Percentiles rank a stretch among this genome's conserved stretches.
phyloP scores from a whole-genome alignment of 2,797 vertebrate species.

The Todus mexicanus region DNA sequence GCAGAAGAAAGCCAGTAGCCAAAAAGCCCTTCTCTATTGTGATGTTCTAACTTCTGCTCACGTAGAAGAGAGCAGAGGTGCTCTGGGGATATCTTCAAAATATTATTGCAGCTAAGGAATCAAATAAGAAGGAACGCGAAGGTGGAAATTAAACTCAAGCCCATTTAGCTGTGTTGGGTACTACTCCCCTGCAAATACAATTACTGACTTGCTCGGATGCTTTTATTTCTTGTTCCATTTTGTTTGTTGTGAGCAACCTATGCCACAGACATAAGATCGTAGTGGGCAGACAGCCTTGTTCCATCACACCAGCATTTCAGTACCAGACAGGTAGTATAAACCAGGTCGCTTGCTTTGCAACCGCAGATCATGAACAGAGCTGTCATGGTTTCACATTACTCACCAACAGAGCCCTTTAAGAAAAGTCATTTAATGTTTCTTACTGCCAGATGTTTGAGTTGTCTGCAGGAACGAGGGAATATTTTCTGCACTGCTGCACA shows the following conservation, averaged over 20 bases:
- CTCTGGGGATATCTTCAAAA: neutral
- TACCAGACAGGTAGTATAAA: neutral
- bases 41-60: neutral
- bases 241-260: neutral
- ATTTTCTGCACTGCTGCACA: neutral
- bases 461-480: neutral
- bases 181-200: neutral
- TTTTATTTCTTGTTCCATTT: neutral
- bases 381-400: neutral
- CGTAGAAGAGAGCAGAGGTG: neutral
- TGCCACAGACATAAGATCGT: neutral
- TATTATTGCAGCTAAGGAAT: neutral
- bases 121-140: neutral
- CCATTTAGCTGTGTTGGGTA: neutral
- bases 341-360: accelerated
- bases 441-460: neutral
- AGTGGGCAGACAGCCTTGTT: neutral
- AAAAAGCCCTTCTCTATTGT: neutral
- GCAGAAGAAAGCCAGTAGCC: neutral
- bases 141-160: neutral
- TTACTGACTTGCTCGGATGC: neutral
- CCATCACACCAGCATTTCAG: neutral
- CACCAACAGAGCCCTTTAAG: neutral
- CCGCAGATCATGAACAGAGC: accelerated
- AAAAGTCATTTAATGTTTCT: neutral